Percentiles rank a stretch among this genome's conserved stretches.
Evolutionary conservation across 2,888 invertebrate genomes (phyloP).

Genomic region (Stenolophus ochropezus): DNA sequence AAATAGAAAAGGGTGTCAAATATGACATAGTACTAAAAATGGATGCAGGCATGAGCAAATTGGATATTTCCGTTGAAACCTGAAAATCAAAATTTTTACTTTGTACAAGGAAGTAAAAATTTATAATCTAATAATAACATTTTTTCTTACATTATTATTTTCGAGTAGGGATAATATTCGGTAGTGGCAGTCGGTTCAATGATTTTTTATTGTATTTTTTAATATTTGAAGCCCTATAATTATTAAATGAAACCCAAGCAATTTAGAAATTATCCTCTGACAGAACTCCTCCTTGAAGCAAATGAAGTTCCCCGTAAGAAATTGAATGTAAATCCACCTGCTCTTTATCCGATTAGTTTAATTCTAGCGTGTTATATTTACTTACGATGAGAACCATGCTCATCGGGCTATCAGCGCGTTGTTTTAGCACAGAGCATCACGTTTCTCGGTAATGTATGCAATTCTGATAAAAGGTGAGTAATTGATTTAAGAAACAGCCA

Average conservation of each 20-base stretch:
- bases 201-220: no score
- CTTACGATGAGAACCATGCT: conserved; percentile 42
- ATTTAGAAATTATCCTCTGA: not conserved
- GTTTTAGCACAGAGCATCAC: conserved; percentile 38
- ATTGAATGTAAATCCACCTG: conserved; percentile 11
- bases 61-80: no score
- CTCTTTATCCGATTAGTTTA: conserved; percentile 22
- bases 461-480: conserved; percentile 58
- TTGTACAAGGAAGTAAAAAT: no score
- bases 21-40: no score
- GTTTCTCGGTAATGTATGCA: conserved; percentile 58
- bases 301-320: not conserved
- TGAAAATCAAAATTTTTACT: no score
- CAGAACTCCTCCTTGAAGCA: not conserved
- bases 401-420: not conserved
- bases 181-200: no score
- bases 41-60: no score
- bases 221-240: not conserved
- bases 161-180: no score
- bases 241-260: not conserved
- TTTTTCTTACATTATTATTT: no score
- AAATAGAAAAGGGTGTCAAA: no score
- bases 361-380: conserved; percentile 47
- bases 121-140: no score
- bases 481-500: conserved; percentile 57